Conservation (phyloP, 2,113 vertebrate genomes). For the Aptenodytes forsteri region DNA sequence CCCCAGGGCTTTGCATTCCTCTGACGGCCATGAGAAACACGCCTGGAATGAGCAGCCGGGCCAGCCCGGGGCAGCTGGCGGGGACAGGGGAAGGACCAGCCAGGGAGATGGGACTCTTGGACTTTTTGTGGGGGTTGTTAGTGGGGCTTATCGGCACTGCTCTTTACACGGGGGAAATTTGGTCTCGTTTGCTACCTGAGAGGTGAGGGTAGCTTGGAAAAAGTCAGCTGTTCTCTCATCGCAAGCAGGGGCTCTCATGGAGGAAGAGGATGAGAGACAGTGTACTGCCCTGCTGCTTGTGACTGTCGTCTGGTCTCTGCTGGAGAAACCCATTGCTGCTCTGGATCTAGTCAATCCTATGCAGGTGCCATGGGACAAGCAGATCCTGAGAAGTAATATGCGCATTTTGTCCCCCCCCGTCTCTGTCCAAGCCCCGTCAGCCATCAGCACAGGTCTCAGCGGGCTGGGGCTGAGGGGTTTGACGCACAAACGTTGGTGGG, state of each 20-base stretch:
- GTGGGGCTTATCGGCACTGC: background rate
- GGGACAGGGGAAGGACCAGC: background rate
- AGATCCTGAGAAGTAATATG: background rate
- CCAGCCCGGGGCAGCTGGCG: background rate
- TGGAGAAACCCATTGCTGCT: background rate
- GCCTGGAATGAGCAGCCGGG: conserved; percentile 18
- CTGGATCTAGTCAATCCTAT: background rate
- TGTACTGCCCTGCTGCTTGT: background rate
- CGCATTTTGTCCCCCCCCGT: background rate
- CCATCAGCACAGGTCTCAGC: background rate
- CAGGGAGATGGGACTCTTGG: background rate
- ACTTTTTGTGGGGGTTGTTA: background rate
- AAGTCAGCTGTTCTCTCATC: background rate
- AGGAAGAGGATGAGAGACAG: background rate
- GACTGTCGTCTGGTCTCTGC: background rate
- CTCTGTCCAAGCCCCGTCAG: background rate
- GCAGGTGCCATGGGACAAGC: background rate
- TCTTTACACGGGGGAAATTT: rapidly evolving
- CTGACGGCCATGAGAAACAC: background rate
- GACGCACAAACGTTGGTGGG: background rate
- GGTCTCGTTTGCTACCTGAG: rapidly evolving
- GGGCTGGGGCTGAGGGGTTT: background rate
- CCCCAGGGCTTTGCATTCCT: conserved; percentile 58
- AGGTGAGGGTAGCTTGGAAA: background rate
- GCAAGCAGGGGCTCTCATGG: too few relatives aligned